Base-by-base conservation (phyloP, 2,797 vertebrate species). In the Poeciliopsis turneri region DNA sequence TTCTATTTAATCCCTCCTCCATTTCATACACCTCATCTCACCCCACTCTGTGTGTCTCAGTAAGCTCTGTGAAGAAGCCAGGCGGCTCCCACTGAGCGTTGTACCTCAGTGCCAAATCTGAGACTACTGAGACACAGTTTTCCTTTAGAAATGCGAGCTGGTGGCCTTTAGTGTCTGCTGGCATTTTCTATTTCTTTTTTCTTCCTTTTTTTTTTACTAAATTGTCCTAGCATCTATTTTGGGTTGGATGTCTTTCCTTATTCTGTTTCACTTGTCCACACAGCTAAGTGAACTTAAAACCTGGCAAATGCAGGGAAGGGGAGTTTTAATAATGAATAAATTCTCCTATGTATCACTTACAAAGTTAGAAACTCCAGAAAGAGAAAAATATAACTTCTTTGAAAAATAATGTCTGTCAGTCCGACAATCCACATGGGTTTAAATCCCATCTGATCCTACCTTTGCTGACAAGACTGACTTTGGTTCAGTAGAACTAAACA, bases 31-130 rank as follows among this genome's bases (percentile, higher is more conserved):
- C 81, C 77, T 89, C 82, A 47, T 86, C 80, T 79, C 72, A 71
- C 78, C 72, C 73, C 66, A 36, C 82, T 81, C 82, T 78, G 72
- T 66, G 20, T 81, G 81, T 83, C 79, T 76, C 77, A 81, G 78
- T 82, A 76, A 89, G 86, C 89, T 89, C 36, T 84, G 80, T 70
- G 80, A 78, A 89, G 84, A 53, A 86, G 81, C 80, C 87, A 82
- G 79, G 75, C 84, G 41, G 68, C 78, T 25, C 72, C 80, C 8
- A 61, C 80, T 68, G 77, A 82, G 79, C 47, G 72, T 47, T 74
- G 69, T 74, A 84, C 82, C 84, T 66, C 73, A 30, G 61, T 49
- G 74, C 77, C 84, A 87, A 84, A 89, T 84, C 87, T 76, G 74
- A 47, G 74, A 80, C 64, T 79, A 47, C 81, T 66, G 76, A 41